These are phyloP conservation scores for Coendou prehensilis DNA, from an alignment of 2,797 vertebrate genomes.

Conservation along the genomic window DNA sequence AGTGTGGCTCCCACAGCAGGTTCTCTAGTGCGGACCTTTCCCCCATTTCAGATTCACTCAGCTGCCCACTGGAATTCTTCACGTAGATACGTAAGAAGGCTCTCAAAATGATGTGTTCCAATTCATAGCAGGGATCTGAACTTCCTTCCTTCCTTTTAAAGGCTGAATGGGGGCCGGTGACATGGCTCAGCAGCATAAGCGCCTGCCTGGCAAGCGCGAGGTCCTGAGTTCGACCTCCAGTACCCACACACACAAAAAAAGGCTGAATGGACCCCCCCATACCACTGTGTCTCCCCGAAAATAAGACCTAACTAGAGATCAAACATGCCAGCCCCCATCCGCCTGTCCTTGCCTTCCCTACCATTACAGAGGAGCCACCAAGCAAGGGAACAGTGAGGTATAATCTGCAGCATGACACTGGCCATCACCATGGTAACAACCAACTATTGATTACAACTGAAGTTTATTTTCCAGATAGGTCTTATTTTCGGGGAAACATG, in stretches of 20 bases:
- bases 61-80: not conserved
- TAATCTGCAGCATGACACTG: not conserved
- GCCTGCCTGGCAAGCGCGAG: too few relatives aligned
- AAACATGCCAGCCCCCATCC: too few relatives aligned
- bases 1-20: not conserved
- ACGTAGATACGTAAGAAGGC: not conserved
- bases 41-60: not conserved
- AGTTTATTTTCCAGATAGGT: not conserved
- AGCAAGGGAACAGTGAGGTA: not conserved
- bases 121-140: not conserved
- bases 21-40: not conserved
- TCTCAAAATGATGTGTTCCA: not conserved
- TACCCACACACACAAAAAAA: not conserved
- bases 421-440: not conserved
- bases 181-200: too few relatives aligned
- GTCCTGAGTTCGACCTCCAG: too few relatives aligned
- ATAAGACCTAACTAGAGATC: not conserved
- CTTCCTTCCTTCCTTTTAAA: constrained; percentile 29
- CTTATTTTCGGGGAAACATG: not conserved
- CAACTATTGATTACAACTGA: not conserved
- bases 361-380: not conserved
- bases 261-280: not conserved
- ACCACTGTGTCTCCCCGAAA: not conserved
- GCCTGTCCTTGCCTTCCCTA: not conserved
- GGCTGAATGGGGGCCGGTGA: not conserved